Conservation (phyloP, 2,797 vertebrate genomes). For the Zenarchopterus dispar region DNA sequence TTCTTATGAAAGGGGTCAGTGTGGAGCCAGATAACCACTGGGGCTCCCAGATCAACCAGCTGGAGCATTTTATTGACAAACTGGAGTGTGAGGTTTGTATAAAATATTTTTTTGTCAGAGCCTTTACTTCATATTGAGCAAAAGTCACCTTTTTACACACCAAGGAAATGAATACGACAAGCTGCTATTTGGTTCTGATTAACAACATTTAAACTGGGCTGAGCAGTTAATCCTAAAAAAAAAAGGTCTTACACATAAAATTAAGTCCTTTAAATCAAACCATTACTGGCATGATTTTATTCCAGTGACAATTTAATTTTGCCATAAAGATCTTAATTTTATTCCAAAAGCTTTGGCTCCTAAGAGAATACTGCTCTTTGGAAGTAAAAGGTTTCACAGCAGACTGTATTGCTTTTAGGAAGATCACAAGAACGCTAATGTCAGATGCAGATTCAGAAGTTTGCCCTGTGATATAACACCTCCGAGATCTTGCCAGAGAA, state of each 20-base stretch:
- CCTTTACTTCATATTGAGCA: not conserved
- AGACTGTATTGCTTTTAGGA: slow-evolving; percentile 27
- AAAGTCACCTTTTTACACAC: no score
- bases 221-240: no score
- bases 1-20: slow-evolving; percentile 76
- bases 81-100: slow-evolving; percentile 89
- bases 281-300: not conserved
- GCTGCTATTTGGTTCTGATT: no score
- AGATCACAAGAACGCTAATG: not conserved
- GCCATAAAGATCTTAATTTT: not conserved
- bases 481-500: slow-evolving; percentile 16
- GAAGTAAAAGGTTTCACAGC: slow-evolving; percentile 6
- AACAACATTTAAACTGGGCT: no score
- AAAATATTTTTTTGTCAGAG: not conserved
- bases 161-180: no score
- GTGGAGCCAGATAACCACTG: slow-evolving; percentile 89
- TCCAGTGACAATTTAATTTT: not conserved
- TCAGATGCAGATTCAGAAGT: slow-evolving; percentile 8
- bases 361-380: slow-evolving; percentile 10
- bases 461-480: slow-evolving; percentile 6
- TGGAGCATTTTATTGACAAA: slow-evolving; percentile 92
- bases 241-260: no score
- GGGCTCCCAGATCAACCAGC: slow-evolving; percentile 88
- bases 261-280: no score
- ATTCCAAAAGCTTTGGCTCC: slow-evolving; percentile 8